Evolutionary conservation across 1,140 invertebrate species (phyloP).

Genomic region (Ostrea denselamellosa): DNA sequence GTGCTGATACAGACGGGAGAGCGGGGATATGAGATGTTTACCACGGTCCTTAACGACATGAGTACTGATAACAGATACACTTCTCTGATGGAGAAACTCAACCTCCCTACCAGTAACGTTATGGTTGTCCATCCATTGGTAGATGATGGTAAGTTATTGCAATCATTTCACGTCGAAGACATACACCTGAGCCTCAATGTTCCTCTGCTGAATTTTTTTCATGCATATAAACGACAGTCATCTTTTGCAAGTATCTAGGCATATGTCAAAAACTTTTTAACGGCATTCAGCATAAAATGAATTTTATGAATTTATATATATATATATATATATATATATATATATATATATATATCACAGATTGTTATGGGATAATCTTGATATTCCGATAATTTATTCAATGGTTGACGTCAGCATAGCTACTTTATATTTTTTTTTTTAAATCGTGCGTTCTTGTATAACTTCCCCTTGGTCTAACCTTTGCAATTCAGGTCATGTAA

Average conservation of each 20-base stretch:
- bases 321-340: no score
- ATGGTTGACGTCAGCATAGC: background rate
- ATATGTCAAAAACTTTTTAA: no score
- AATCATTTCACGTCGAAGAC: background rate
- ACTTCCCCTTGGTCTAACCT: background rate
- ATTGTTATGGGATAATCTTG: no score
- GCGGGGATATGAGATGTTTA: constrained; percentile 52
- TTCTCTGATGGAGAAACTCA: constrained; percentile 53
- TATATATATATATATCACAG: no score
- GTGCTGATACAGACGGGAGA: constrained; percentile 49
- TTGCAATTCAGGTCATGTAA: background rate
- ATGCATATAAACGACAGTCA: no score
- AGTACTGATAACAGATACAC: constrained; percentile 48
- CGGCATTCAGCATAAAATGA: no score
- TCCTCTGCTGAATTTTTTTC: no score
- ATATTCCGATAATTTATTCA: background rate
- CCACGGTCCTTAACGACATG: constrained; percentile 30
- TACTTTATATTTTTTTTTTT: background rate
- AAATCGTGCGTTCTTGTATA: background rate
- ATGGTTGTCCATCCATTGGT: constrained; percentile 44
- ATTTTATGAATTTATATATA: no score
- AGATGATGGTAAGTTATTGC: constrained; percentile 33
- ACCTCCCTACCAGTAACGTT: constrained; percentile 1
- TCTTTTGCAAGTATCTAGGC: no score
- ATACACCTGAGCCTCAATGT: no score